Percentiles rank a stretch among this genome's conserved stretches.
Conservation (phyloP, 2,113 vertebrate species). For the Deroptyus accipitrinus region DNA sequence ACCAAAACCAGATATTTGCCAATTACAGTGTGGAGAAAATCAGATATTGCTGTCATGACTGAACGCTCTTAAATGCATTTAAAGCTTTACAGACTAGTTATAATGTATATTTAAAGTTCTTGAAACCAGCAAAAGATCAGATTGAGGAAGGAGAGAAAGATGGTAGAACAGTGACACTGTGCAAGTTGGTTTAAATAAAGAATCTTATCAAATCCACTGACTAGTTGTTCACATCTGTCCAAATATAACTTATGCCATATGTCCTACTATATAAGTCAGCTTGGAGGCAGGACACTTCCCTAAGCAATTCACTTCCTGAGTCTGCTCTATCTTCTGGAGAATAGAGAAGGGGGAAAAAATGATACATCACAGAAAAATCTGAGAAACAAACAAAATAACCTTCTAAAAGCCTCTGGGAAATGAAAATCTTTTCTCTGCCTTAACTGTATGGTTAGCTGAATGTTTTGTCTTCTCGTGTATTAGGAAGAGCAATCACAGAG, state of each 20-base stretch:
- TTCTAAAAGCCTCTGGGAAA: constrained; percentile 12
- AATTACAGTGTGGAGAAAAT: neutral
- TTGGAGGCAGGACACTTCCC: constrained; percentile 66
- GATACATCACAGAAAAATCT: constrained; percentile 11
- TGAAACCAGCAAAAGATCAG: constrained; percentile 49
- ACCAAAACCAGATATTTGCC: constrained; percentile 37
- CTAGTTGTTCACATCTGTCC: constrained; percentile 71
- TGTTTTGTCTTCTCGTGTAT: neutral
- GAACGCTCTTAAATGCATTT: constrained; percentile 9
- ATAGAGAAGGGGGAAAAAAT: neutral
- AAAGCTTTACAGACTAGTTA: neutral
- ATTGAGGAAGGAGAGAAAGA: constrained; percentile 47
- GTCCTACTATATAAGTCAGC: constrained; percentile 68
- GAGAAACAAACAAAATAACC: constrained; percentile 45
- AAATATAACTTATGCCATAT: constrained; percentile 67
- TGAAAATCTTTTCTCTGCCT: neutral
- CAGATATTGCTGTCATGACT: neutral
- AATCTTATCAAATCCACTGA: constrained; percentile 65
- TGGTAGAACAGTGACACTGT: constrained; percentile 53
- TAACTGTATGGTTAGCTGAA: neutral
- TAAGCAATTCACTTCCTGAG: constrained; percentile 62
- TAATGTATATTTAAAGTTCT: neutral
- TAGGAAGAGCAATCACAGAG: neutral
- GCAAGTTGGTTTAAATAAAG: constrained; percentile 67
- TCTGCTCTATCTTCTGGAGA: constrained; percentile 46